Conservation (phyloP, 2,797 vertebrate genomes). For the Threskiornis aethiopicus region DNA sequence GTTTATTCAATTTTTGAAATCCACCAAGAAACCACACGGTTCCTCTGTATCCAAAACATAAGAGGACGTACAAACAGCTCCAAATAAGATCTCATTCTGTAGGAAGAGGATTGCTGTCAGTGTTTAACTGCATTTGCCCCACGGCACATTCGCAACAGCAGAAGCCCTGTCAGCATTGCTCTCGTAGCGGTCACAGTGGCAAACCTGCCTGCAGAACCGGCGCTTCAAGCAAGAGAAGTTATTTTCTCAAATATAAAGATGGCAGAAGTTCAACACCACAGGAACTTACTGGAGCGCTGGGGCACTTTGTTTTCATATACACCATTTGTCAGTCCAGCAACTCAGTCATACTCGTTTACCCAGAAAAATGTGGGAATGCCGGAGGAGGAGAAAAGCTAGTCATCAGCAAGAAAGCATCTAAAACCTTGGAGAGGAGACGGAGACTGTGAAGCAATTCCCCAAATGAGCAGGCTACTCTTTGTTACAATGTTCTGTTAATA, state of each 20-base stretch:
- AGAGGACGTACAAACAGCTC: background rate
- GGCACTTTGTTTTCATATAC: background rate
- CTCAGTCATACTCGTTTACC: background rate
- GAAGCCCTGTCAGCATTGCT: background rate
- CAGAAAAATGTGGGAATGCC: background rate
- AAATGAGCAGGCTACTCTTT: background rate
- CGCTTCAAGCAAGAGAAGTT: background rate
- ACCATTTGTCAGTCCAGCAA: background rate
- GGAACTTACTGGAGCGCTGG: background rate
- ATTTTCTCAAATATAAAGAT: background rate
- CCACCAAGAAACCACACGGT: background rate
- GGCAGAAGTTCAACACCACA: background rate
- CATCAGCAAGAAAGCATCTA: background rate
- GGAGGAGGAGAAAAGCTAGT: background rate
- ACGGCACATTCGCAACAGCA: background rate
- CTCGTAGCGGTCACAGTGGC: rapidly evolving
- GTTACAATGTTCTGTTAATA: background rate
- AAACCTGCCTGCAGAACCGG: background rate
- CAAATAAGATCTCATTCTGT: background rate
- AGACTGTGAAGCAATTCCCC: background rate
- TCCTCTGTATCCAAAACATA: rapidly evolving
- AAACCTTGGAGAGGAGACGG: background rate
- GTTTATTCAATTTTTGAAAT: background rate
- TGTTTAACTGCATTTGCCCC: background rate
- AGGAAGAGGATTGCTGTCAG: background rate